These are phyloP conservation scores for Sebastes alutus DNA, from an alignment of 2,797 vertebrate genomes.

Conservation along the genomic window DNA sequence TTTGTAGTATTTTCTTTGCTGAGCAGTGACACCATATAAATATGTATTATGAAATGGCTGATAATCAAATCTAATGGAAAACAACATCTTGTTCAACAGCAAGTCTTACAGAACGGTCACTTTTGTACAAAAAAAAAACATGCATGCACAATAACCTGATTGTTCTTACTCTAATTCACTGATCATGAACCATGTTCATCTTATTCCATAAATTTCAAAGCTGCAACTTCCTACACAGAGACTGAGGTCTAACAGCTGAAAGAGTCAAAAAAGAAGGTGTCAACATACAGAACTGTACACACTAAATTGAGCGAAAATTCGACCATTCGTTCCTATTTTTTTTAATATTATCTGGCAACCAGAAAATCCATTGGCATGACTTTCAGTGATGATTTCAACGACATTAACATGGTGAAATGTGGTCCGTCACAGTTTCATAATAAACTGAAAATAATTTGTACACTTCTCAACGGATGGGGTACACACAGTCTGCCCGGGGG, in stretches of 20 bases:
- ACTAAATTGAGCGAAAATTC: neutral
- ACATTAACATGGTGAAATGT: too few relatives aligned
- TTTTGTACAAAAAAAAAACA: neutral
- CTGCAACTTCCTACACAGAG: neutral
- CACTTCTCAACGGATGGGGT: too few relatives aligned
- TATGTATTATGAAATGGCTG: neutral
- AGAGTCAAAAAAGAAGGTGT: neutral
- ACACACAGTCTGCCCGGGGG: too few relatives aligned
- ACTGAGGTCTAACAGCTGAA: neutral
- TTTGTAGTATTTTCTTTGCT: slow-evolving; percentile 13
- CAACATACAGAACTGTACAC: neutral
- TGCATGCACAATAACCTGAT: neutral
- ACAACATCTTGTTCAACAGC: neutral
- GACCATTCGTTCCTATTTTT: too few relatives aligned
- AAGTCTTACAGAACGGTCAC: neutral
- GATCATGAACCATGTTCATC: neutral
- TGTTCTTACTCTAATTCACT: neutral
- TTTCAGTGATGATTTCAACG: too few relatives aligned
- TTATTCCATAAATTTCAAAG: neutral
- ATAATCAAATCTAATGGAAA: neutral
- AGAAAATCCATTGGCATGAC: too few relatives aligned
- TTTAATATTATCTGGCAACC: too few relatives aligned
- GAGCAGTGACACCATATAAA: neutral
- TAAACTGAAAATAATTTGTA: too few relatives aligned
- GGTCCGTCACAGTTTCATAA: too few relatives aligned